phyloP scores from a whole-genome alignment of 2,888 invertebrate species.

The Tanytarsus gracilentus region DNA sequence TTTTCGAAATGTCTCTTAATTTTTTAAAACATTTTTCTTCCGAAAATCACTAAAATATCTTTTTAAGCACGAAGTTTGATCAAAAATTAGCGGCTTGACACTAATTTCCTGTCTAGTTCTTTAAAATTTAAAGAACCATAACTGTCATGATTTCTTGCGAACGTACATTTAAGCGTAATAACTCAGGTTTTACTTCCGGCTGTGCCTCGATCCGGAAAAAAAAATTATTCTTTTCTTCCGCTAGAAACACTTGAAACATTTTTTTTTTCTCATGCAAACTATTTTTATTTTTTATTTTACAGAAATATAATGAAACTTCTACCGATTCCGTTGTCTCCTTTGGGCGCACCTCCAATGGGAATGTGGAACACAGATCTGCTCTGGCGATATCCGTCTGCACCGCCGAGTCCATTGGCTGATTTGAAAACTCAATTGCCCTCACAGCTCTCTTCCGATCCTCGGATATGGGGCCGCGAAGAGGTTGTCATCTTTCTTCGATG shows the following conservation, averaged over 20 bases:
- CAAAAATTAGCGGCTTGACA: too few species aligned
- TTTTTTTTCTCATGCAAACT: not conserved
- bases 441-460: conserved; percentile 76
- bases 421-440: conserved; percentile 80
- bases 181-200: too few species aligned
- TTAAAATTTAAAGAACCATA: too few species aligned
- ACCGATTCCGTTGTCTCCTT: conserved; percentile 60
- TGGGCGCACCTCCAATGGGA: conserved; percentile 64
- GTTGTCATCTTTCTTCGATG: conserved; percentile 79
- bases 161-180: too few species aligned
- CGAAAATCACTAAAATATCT: too few species aligned
- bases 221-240: not conserved
- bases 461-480: conserved; percentile 84
- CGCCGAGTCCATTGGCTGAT: conserved; percentile 69
- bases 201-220: too few species aligned
- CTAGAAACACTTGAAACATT: not conserved
- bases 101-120: too few species aligned
- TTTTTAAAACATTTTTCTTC: too few species aligned
- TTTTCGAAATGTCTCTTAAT: too few species aligned
- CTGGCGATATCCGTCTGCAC: conserved; percentile 78
- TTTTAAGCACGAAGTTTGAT: too few species aligned
- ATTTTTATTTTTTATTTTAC: conserved; percentile 9
- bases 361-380: conserved; percentile 74
- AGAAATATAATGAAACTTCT: conserved; percentile 51
- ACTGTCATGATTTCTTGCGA: too few species aligned